Evolutionary conservation across 1,140 invertebrate genomes (phyloP).

Genomic region (Papilio xuthus): DNA sequence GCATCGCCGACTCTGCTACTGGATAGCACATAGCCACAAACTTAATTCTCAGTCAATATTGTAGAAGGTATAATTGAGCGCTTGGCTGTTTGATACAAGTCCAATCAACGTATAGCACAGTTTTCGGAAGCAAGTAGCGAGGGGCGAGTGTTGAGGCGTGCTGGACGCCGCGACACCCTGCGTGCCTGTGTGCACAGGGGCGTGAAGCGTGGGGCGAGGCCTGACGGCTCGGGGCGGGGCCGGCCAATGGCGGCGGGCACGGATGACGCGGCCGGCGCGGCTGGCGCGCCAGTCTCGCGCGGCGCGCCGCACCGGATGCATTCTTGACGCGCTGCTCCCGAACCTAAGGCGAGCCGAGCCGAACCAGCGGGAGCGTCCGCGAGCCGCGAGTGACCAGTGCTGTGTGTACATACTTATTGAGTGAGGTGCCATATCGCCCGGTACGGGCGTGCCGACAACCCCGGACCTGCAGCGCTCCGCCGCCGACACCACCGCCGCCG

Average conservation of each 20-base stretch:
- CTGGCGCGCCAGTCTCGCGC: slow-evolving; percentile 49
- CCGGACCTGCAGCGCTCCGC: not conserved
- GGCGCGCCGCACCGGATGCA: not conserved
- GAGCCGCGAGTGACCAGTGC: slow-evolving; percentile 11
- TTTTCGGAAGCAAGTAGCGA: not conserved
- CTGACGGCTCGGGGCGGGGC: slow-evolving; percentile 27
- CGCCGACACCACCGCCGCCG: not conserved
- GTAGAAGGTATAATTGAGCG: not conserved
- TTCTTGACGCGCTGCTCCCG: slow-evolving; percentile 9
- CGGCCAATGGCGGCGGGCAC: slow-evolving; percentile 38
- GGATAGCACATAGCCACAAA: not conserved
- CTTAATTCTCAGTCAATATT: not conserved
- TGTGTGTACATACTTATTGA: slow-evolving; percentile 18
- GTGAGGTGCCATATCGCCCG: not conserved
- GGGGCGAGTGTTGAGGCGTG: not conserved
- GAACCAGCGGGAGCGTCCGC: not conserved
- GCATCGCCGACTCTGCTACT: not conserved
- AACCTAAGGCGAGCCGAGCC: not conserved
- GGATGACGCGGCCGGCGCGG: slow-evolving; percentile 39
- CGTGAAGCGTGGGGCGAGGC: slow-evolving; percentile 7
- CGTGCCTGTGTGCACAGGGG: slow-evolving; percentile 13
- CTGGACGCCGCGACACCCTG: not conserved
- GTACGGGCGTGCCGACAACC: not conserved
- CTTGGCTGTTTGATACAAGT: not conserved
- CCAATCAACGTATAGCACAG: not conserved